Evolutionary conservation across 2,888 invertebrate species (phyloP), one percentile per base, ranked within the genome.

Genomic region (Latheticus oryzae): DNA sequence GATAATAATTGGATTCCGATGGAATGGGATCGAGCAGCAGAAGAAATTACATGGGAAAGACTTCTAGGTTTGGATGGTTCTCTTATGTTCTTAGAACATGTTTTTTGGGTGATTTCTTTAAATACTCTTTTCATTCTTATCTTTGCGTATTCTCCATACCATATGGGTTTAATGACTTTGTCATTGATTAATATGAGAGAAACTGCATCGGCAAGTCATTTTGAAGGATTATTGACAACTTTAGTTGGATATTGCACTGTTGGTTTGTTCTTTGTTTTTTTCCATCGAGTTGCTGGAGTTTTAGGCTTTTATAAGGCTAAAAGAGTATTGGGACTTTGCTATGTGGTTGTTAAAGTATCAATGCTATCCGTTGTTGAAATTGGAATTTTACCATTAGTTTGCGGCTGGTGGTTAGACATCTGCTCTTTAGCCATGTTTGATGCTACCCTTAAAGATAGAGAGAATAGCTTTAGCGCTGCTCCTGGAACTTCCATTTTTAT

Each of bases 391-490:
- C 99, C 99, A 0, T 81, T 98, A 2, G 90, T 98, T 9, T 98
- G 97, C 73, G 99, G 99, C 4, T 98, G 97, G 95, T 99, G 99
- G 98, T 81, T 99, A 57, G 99, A 99, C 75, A 91, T 99, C 53
- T 99, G 99, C 76, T 97, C 98, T 0, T 80, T 99, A 66, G 88
- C 93, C 0, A 87, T 95, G 85, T 93, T 95, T 68, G 94, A 95
- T 74, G 93, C 95, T 1, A 91, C 91, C 0, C 83, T 95, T 0
- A 89, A 89, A 74, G 94, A 94, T 73, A 86, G 98, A 24, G 91
- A 95, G 76, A 84, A 87, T 0, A 93, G 93, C 61, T 94, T 98
- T 67, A 87, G 89, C 62, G 85, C 91, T 0, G 95, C 97, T 0
- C 98, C 98, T 0, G 96, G 96, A 68, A 97, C 98, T 0, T 94